Evolutionary conservation across 2,888 invertebrate genomes (phyloP).

Genomic region (Hyposoter dolosus): DNA sequence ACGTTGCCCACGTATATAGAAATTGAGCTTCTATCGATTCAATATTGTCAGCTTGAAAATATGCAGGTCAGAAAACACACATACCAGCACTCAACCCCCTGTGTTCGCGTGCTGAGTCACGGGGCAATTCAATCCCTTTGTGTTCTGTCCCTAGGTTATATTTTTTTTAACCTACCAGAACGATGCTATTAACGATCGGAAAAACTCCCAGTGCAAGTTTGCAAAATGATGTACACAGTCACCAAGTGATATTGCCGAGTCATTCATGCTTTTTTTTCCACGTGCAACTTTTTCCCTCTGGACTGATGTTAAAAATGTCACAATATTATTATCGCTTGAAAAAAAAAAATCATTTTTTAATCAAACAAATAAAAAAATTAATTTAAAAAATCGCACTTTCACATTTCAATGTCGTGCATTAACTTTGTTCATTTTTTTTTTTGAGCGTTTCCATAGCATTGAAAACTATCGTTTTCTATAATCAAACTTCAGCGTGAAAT

Average conservation of each 20-base stretch:
- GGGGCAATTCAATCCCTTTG: conserved; percentile 46
- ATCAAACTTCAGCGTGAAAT: no score
- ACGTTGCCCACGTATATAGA: background rate
- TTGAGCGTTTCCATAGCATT: no score
- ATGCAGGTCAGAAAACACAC: conserved; percentile 49
- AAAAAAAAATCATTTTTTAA: background rate
- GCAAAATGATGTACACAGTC: conserved; percentile 49
- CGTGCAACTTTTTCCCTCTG: background rate
- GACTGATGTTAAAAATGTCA: background rate
- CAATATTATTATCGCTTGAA: background rate
- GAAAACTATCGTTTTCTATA: no score
- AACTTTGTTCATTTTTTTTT: no score
- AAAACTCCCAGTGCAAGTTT: conserved; percentile 31
- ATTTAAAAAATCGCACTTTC: no score
- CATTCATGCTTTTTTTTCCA: background rate
- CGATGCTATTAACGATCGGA: conserved; percentile 45
- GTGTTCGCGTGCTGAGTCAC: conserved; percentile 47
- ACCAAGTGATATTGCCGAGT: background rate
- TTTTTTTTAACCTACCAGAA: conserved; percentile 5
- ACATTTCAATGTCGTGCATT: no score
- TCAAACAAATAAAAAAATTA: background rate
- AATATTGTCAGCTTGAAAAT: conserved; percentile 51
- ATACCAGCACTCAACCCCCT: conserved; percentile 2
- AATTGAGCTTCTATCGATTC: conserved; percentile 55
- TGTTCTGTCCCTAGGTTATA: conserved; percentile 15